Evolutionary conservation across 2,797 vertebrate genomes (phyloP).

Genomic region (Cirrhinus molitorella): DNA sequence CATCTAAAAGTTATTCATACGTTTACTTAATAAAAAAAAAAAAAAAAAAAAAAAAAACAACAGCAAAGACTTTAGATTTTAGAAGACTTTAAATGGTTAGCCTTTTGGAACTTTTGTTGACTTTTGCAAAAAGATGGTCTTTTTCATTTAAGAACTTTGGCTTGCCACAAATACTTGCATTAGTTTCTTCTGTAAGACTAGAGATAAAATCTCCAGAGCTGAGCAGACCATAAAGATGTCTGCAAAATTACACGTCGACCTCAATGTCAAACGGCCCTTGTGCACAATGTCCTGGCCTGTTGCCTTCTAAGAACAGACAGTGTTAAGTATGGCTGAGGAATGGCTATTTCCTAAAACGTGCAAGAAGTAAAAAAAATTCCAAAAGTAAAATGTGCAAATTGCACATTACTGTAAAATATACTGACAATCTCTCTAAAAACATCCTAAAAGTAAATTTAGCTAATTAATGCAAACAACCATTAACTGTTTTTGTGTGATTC

Average conservation of each 20-base stretch:
- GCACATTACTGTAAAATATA: too few species aligned
- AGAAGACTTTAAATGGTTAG: neutral
- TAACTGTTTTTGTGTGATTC: neutral
- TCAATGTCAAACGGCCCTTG: constrained; percentile 28
- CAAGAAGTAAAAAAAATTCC: constrained; percentile 3
- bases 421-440: neutral
- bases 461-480: neutral
- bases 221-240: constrained; percentile 55
- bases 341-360: neutral
- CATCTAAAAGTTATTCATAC: too few species aligned
- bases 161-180: constrained; percentile 36
- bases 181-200: constrained; percentile 32
- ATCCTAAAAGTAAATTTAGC: neutral
- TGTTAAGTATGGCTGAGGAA: neutral
- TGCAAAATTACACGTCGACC: constrained; percentile 46
- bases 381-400: neutral
- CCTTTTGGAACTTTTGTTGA: neutral
- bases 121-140: neutral
- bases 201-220: constrained; percentile 52
- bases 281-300: constrained; percentile 32
- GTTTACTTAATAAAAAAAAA: neutral
- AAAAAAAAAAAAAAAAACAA: too few species aligned
- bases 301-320: constrained; percentile 21
- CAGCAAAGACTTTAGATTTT: too few species aligned
- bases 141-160: constrained; percentile 8